Evolutionary conservation across 2,888 invertebrate species (phyloP).

Genomic region (Candidula unifasciata): DNA sequence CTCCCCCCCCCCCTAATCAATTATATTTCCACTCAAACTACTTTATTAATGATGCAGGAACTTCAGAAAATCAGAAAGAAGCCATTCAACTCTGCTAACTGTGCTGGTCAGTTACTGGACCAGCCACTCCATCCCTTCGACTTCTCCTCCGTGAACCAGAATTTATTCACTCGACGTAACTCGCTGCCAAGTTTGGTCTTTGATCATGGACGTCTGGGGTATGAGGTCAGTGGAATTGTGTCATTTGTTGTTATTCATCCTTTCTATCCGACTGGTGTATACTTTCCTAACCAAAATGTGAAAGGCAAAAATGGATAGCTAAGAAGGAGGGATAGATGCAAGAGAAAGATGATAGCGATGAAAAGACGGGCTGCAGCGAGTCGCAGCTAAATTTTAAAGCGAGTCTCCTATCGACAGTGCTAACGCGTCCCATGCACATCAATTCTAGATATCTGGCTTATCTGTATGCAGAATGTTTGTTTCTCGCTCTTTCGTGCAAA

Average conservation of each 20-base stretch:
- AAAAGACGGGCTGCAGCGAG: too few species aligned
- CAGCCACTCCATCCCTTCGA: conserved; percentile 49
- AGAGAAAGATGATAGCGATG: too few species aligned
- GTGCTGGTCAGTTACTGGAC: conserved; percentile 45
- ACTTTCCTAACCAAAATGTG: not conserved
- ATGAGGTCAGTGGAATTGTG: conserved; percentile 30
- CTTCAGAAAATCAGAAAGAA: conserved; percentile 49
- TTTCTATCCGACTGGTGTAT: not conserved
- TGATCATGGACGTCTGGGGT: conserved; percentile 48
- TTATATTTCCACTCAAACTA: too few species aligned
- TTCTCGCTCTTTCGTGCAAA: too few species aligned
- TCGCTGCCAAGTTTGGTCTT: conserved; percentile 45
- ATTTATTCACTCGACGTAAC: conserved; percentile 41
- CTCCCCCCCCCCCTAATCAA: too few species aligned
- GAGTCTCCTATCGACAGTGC: too few species aligned
- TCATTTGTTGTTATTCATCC: too few species aligned
- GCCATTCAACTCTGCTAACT: conserved; percentile 42
- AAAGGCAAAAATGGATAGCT: not conserved
- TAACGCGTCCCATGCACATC: too few species aligned
- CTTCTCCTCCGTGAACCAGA: conserved; percentile 38
- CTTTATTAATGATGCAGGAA: not conserved
- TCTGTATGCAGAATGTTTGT: too few species aligned
- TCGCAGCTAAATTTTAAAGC: too few species aligned
- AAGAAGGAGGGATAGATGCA: too few species aligned
- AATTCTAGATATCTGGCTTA: too few species aligned